Base-by-base conservation (phyloP, 2,888 invertebrate species). In the Parnassius mnemosyne region DNA sequence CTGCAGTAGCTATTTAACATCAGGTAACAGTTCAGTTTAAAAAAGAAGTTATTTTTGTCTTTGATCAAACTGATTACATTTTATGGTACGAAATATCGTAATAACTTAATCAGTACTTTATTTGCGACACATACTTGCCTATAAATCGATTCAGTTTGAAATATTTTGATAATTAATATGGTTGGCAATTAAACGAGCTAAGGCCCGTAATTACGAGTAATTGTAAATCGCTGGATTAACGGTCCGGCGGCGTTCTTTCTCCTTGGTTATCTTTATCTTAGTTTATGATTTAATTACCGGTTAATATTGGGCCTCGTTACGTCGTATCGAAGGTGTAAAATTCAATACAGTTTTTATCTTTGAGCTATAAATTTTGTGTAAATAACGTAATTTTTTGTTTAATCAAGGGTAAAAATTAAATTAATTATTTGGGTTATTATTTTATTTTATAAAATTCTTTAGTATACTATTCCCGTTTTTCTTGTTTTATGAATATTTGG, bases 201-300 rank as follows among this genome's bases (percentile, higher is more conserved):
- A 80, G 77, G 73, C 77, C 76, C 73, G 76, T 88, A 87, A 88
- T 87, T 88, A 88, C 81, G 75, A 75, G 72, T 85, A 85, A 87
- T 86, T 88, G 85, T 89, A 89, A 87, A 88, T 89, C 84, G 85
- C 68, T 74, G 81, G 90, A 89, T 90, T 87, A 87, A 79, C 70
- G 68, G 70, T 80, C n/a, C 12, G 60, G 57, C 64, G 63, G 61
- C 57, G 16, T 60, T 49, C 83, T 83, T 85, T 80, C 74, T 75
- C 70, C 73, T 74, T 69, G 68, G 70, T 78, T 77, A 77, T 77
- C 79, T 85, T 85, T 86, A 89, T 89, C 86, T 84, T 73, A 78
- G 73, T 90, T 91, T 89, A 91, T 89, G 82, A 78, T 86, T 87
- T 90, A 90, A 90, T 90, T 90, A 88, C 78, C 76, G 72, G 78